These are phyloP conservation scores for Geococcyx californianus DNA, from an alignment of 2,113 vertebrate species.

Conservation along the genomic window DNA sequence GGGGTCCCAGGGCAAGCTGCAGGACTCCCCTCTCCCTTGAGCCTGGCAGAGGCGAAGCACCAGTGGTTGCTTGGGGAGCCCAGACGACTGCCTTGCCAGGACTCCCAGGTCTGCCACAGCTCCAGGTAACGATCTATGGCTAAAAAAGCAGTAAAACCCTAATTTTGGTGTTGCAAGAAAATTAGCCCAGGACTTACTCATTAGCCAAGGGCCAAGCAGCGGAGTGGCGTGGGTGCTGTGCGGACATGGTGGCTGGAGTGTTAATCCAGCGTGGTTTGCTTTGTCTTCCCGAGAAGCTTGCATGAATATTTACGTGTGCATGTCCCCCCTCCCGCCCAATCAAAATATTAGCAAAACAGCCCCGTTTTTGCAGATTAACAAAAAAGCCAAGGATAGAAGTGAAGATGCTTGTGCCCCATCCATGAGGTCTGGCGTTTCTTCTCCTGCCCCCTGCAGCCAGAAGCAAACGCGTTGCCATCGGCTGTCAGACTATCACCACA, in stretches of 20 bases:
- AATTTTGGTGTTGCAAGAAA: not conserved
- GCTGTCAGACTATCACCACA: not conserved
- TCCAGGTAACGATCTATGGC: not conserved
- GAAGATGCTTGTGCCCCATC: not conserved
- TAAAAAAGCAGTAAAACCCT: not conserved
- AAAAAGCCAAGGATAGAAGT: not conserved
- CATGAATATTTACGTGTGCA: not conserved
- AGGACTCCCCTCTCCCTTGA: not conserved
- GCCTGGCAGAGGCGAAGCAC: not conserved
- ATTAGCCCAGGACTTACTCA: not conserved
- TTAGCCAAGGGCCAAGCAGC: not conserved
- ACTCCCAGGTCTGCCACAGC: not conserved
- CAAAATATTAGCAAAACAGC: not conserved
- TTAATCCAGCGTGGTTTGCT: not conserved
- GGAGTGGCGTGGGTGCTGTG: not conserved
- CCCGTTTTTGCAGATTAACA: not conserved
- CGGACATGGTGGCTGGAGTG: not conserved
- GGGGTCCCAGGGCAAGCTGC: fast-evolving
- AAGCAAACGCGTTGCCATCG: not conserved
- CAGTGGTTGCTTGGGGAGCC: not conserved
- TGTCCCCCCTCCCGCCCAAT: not conserved
- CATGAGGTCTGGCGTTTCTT: not conserved
- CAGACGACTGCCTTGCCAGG: not conserved
- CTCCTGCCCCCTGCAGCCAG: not conserved
- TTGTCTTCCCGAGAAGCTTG: not conserved